Evolutionary conservation across 37 sponge, comb jelly and placozoan species (phyloP), one percentile per base, ranked within the genome.

Genomic region (Chondrilla cf. caribensis): DNA sequence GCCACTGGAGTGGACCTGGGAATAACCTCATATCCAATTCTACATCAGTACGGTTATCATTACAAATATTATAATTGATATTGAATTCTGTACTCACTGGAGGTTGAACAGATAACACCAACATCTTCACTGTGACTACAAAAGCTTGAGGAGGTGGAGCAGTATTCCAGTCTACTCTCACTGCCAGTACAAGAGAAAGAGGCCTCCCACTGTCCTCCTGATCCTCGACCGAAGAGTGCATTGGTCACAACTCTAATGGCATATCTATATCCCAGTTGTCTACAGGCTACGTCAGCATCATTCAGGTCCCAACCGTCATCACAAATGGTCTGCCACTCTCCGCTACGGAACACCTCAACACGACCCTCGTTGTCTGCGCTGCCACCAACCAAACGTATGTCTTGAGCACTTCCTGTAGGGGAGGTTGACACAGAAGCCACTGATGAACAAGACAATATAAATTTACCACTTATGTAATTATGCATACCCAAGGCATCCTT

Each of bases 291-390:
- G 26, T 31, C 38, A 18, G 80, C 80, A 15, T 58, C 80, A 14
- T 8, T 58, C 4, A 79, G 57, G 80, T 79, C 60, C 80, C 80
- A 79, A 3, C 58, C 57, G 7, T 31, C 22, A 2, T 79, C 39
- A 36, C 80, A 79, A 17, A 79, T 31, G 29, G 80, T 58, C 35
- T 58, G 58, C 58, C 59, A 79, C 2, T 31, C 33, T 0, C 80
- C 80, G 40, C 59, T 58, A 35, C 36, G 38, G 80, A 40, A 79
- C 14, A 79, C 60, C 59, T 79, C 80, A 22, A 79, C 80, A 18
- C 80, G 58, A 0, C 80, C 80, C 33, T 79, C 80, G 35, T 3
- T 17, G 3, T 17, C 36, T 58, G 28, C 58, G 2, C 58, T 55
- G 19, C 80, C 80, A 21, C 59, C 80, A 79, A 58, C 80, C 17